Evolutionary conservation across 2,888 invertebrate species (phyloP), one percentile per base, ranked within the genome.

Genomic region (Zeuzera pyrina): DNA sequence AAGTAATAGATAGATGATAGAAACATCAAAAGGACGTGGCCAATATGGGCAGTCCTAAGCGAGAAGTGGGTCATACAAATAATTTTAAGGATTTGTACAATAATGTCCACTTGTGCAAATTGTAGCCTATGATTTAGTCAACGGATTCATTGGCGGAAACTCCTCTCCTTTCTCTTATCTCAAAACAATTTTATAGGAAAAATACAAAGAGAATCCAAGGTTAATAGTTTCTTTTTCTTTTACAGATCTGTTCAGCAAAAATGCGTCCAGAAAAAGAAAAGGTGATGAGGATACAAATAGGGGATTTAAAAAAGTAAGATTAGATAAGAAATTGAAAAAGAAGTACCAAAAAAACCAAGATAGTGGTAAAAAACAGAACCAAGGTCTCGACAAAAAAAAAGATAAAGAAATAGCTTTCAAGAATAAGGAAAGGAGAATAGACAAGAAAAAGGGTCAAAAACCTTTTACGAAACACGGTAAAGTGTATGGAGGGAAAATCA

Each of bases 291-390:
- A 66, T 29, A 56, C 61, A 21, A 57, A 65, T 0, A 54, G 83
- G 33, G 81, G 81, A 2, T 77, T 78, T 45, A 83, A 83, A 38
- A 83, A 78, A 40, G 72, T 79, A 71, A 54, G 78, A 29, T 48
- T 79, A 35, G 79, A 83, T 36, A 78, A 69, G 34, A 81, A 76
- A 44, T 34, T 70, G 1, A 56, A 72, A 41, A 77, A 74, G 47
- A 78, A 78, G 40, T 78, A 58, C 41, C 63, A 73, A 32, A 65
- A 51, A 33, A 50, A 49, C 13, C 52, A 57, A 35, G 52, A 53
- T 11, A 33, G 35, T 0, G 38, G 39, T n/a, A 43, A 41, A 21
- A 37, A 13, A 2, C 42, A 41, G 4, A 47, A 52, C 22, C 50
- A 30, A 2, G 33, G 24, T 12, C 24, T 19, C n/a, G 31, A 21